These are phyloP conservation scores for Protaetia brevitarsis DNA, from an alignment of 1,140 invertebrate species.

Conservation along the genomic window DNA sequence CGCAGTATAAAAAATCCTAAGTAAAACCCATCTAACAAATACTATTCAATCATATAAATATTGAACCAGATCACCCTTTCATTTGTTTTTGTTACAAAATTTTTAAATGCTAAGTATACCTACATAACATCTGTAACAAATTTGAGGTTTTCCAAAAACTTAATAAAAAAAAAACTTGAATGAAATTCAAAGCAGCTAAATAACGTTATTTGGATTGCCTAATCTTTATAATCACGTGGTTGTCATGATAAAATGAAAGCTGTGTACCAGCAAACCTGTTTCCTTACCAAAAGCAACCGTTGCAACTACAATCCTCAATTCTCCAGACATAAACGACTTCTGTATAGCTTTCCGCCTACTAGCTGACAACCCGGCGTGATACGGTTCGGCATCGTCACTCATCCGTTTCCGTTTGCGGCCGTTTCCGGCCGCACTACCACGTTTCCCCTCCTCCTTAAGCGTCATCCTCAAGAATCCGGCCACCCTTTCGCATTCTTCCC, in stretches of 20 bases:
- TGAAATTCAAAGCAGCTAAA: neutral
- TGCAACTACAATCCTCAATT: conserved; percentile 85
- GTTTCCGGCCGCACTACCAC: conserved; percentile 43
- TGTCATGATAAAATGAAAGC: neutral
- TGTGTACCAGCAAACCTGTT: neutral
- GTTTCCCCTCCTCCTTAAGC: conserved; percentile 55
- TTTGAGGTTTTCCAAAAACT: no score
- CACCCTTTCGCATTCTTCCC: conserved; percentile 84
- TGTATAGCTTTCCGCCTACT: conserved; percentile 78
- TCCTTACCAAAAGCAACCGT: conserved; percentile 86
- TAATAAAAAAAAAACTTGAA: no score
- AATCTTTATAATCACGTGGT: neutral
- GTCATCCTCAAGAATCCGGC: conserved; percentile 76
- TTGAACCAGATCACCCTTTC: no score
- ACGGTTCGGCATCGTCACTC: conserved; percentile 75
- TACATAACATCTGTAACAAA: no score
- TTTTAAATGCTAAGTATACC: no score
- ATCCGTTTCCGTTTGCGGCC: conserved; percentile 59
- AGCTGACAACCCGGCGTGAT: conserved; percentile 88
- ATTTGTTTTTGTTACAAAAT: no score
- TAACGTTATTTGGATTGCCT: neutral
- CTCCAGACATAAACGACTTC: conserved; percentile 85
- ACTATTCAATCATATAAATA: no score
- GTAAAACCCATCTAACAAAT: no score
- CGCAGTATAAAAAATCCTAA: no score